Base-by-base conservation (phyloP, 2,797 vertebrate species). In the Tinamus major region DNA sequence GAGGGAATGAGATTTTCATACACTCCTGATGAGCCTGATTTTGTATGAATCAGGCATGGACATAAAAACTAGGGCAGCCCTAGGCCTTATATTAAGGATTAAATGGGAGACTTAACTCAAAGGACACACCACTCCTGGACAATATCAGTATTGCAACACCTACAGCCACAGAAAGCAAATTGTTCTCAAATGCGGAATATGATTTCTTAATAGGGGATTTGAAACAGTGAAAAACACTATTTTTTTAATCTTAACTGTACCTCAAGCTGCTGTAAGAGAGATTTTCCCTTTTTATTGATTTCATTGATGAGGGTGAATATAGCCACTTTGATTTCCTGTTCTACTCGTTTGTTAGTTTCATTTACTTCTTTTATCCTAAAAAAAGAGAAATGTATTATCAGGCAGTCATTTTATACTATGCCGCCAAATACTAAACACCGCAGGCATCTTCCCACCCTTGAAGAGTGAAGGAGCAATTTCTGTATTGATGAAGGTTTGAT, bases 271-370 rank as follows among this genome's bases (percentile, higher is more conserved):
- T 99, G 99, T 62, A 99, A 97, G 68, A 99, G 98, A 95, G 99
- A 98, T 97, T 99, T 99, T 87, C 99, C 99, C 97, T 99, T 99
- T 97, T 99, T 99, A 98, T 99, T 99, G 97, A 99, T 99, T 97
- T 99, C 99, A 97, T 99, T 99, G 97, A 99, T 99, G 85, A 99
- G 98, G 41, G 99, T 99, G 97, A 99, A 99, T 94, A 99, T 99
- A 61, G 99, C 99, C 77, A 99, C 99, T 98, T 99, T 99, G 97
- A 99, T 99, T 95, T 99, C 99, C 90, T 99, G 99, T 96, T 99
- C 99, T 96, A 99, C 99, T 96, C 99, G 98, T 97, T 98, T 99
- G 94, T 99, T 99, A 6, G 99, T 99, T 92, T 99, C 99, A 91
- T 98, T 98, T 79, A 99, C 98, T 97, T 99, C 99, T 98, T 99